Conservation (phyloP, 2,888 invertebrate genomes). For the Macrophya annulata region DNA sequence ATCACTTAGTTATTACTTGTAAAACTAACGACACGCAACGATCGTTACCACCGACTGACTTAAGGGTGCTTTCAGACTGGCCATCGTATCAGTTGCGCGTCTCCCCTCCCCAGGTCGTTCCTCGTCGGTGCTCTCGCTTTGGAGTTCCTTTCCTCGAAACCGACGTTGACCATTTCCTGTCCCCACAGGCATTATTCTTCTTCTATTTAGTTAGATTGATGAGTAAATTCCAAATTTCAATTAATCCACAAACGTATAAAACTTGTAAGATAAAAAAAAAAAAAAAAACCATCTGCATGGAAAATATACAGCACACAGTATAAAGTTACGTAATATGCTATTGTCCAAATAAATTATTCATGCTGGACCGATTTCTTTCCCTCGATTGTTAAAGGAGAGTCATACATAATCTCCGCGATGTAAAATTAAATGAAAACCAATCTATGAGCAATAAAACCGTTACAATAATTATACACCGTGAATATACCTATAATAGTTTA, state of each 20-base stretch:
- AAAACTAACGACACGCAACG: conserved; percentile 43
- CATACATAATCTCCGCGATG: not conserved
- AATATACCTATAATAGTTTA: not conserved
- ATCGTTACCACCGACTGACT: conserved; percentile 47
- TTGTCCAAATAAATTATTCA: not conserved
- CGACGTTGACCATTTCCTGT: conserved; percentile 14
- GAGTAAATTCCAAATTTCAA: no score
- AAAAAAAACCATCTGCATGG: not conserved
- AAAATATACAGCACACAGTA: not conserved
- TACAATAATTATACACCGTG: not conserved
- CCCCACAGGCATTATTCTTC: not conserved
- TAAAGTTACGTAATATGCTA: not conserved
- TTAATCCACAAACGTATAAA: no score
- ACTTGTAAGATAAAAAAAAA: no score
- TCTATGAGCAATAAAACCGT: not conserved
- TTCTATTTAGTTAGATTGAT: not conserved
- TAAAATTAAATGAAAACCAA: not conserved
- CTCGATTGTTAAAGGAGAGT: not conserved
- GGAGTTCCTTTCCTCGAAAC: conserved; percentile 18
- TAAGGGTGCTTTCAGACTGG: conserved; percentile 49
- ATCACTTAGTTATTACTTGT: not conserved
- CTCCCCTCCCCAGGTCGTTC: conserved; percentile 40
- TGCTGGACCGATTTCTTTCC: not conserved
- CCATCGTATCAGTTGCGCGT: conserved; percentile 27
- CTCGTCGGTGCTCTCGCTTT: conserved; percentile 24